Conservation (phyloP, 2,113 vertebrate genomes). For the Cricetomys ansorgei region DNA sequence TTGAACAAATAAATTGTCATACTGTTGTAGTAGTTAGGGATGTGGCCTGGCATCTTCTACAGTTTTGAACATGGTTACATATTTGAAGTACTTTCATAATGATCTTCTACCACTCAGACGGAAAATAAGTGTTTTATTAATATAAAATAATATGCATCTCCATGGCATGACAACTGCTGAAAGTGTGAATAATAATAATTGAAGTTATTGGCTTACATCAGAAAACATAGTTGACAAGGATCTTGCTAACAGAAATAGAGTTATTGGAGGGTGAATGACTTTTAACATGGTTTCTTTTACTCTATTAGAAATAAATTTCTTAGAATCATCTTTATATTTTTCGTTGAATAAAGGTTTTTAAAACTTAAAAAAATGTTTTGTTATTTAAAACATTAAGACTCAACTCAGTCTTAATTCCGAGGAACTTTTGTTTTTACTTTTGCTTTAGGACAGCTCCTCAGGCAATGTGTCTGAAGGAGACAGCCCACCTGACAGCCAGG, state of each 20-base stretch:
- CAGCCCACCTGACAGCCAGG: slow-evolving; percentile 91
- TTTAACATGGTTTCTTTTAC: background rate
- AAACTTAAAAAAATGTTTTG: background rate
- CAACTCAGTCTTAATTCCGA: background rate
- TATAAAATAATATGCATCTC: background rate
- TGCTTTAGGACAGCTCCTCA: slow-evolving; percentile 95
- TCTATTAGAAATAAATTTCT: background rate
- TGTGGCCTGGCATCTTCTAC: background rate
- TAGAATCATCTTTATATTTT: background rate
- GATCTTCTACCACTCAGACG: background rate
- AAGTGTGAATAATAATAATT: background rate
- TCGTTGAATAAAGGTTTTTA: background rate
- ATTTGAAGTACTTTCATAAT: background rate
- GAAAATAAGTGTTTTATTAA: background rate
- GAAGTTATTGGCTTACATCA: background rate
- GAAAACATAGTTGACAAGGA: background rate
- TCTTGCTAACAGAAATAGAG: background rate
- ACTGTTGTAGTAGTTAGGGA: background rate
- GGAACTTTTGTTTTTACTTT: slow-evolving; percentile 72
- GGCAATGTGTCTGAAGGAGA: slow-evolving; percentile 96
- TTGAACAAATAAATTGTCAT: background rate
- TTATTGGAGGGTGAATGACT: background rate
- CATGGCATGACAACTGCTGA: background rate
- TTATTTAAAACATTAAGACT: slow-evolving; percentile 55
- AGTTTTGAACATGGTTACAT: background rate